Percentiles rank a stretch among this genome's conserved stretches.
Conservation (phyloP, 2,113 vertebrate genomes). For the Pseudorhombus dupliciocellatus region DNA sequence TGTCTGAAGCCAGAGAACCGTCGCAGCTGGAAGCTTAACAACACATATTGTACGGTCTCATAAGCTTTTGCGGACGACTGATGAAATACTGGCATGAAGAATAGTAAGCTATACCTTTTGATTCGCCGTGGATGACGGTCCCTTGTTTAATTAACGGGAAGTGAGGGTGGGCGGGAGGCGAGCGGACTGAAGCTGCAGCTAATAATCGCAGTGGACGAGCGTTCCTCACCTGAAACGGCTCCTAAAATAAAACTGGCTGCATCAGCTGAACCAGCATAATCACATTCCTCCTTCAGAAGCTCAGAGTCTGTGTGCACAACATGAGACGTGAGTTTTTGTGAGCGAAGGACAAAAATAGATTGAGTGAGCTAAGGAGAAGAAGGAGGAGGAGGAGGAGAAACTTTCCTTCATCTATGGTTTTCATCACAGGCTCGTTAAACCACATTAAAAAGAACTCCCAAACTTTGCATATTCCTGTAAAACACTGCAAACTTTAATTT, state of each 20-base stretch:
- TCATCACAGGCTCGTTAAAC: conserved; percentile 31
- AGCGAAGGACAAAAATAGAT: background rate
- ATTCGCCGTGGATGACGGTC: conserved; percentile 6
- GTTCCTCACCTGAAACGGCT: conserved; percentile 30
- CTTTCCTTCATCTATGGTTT: conserved; percentile 18
- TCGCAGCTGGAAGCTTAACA: background rate
- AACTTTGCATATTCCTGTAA: conserved; percentile 48
- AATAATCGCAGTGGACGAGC: conserved; percentile 14
- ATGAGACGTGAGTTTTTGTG: background rate
- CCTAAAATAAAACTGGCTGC: conserved; percentile 32
- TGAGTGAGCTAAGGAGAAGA: background rate
- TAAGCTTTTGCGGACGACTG: background rate
- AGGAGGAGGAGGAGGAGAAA: background rate
- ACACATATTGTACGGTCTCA: background rate
- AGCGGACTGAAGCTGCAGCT: background rate
- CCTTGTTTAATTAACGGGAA: conserved; percentile 20
- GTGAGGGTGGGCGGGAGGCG: background rate
- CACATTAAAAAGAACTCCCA: conserved; percentile 9
- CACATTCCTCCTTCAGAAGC: conserved; percentile 37
- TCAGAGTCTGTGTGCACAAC: background rate
- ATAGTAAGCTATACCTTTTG: background rate
- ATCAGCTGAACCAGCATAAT: conserved; percentile 31
- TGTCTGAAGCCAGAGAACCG: background rate
- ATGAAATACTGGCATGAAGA: background rate
- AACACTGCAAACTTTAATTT: conserved; percentile 69